Evolutionary conservation across 2,113 vertebrate species (phyloP).

Genomic region (Toxostoma redivivum): DNA sequence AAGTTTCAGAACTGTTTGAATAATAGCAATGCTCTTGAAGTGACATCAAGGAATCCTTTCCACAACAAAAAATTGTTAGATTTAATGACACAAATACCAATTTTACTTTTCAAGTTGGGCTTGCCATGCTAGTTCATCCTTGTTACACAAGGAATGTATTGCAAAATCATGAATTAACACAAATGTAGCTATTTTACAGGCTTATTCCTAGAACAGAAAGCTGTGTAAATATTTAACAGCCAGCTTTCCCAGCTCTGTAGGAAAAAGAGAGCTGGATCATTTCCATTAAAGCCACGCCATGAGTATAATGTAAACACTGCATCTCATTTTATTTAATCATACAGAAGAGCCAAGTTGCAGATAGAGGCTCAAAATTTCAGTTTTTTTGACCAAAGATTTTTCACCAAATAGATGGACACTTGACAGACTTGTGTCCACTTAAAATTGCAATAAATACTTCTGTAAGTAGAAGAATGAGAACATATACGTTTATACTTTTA

Average conservation of each 20-base stretch:
- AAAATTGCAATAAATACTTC: not conserved
- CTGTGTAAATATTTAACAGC: not conserved
- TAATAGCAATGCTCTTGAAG: not conserved
- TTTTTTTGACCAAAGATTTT: not conserved
- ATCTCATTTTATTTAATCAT: not conserved
- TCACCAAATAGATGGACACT: not conserved
- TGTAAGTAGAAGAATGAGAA: not conserved
- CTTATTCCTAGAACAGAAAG: not conserved
- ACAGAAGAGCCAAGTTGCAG: not conserved
- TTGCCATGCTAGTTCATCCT: not conserved
- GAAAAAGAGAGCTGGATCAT: not conserved
- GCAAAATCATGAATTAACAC: not conserved
- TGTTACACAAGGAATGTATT: not conserved
- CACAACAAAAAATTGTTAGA: not conserved
- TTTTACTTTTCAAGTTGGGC: not conserved
- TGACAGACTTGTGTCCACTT: not conserved
- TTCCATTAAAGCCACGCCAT: not conserved
- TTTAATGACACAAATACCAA: not conserved
- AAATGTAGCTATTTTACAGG: not conserved
- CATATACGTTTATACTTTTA: accelerated
- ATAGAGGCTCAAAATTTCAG: not conserved
- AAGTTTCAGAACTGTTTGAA: not conserved
- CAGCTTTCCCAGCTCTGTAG: not conserved
- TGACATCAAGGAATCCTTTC: not conserved
- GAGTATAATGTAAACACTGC: not conserved